Base-by-base conservation (phyloP, 2,797 vertebrate species). In the Halcyon badia region DNA sequence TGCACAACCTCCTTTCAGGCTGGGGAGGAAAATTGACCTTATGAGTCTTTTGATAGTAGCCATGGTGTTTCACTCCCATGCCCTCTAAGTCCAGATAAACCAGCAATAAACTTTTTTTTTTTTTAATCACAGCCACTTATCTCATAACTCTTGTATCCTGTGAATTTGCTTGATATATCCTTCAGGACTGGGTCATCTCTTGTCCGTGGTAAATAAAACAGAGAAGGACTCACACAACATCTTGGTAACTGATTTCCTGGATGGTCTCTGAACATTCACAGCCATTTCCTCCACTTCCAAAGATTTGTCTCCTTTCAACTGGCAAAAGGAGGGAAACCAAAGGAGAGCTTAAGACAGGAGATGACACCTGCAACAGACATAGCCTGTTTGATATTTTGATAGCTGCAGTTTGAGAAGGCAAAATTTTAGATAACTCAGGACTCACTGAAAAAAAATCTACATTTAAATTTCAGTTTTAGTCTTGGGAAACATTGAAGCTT, bases 231-330 rank as follows among this genome's bases (percentile, higher is more conserved):
- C 73, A 65, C 94, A 94, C 33, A 97, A 1, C 98, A 98, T 98
- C 91, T 98, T 98, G 83, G 98, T 98, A 82, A 98, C 95, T 69
- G 98, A 98, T 95, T 98, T 98, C 76, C 98, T 97, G 75, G 97
- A 97, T 24, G 98, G 97, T 83, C 97, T 98, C 89, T 98, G 98
- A 72, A 98, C 66, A 31, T 97, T 98, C 89, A 97, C 83, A 62
- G 93, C 77, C 80, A 96, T 96, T 97, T 98, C 98, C 71, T 98
- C 96, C 42, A 64, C 95, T 93, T 98, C 97, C 90, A 98, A 73
- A 48, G 97, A 96, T 72, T 92, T 97, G 60, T 98, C 97, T 91
- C 96, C 97, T 92, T 94, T 98, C 66, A 98, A 13, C 98, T 98
- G 92, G 35, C 13, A 92, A 95, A 84, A 73, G n/a, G 14, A 89